These are phyloP conservation scores for Lasioglossum malachurum DNA, from an alignment of 2,888 invertebrate species.

Conservation along the genomic window DNA sequence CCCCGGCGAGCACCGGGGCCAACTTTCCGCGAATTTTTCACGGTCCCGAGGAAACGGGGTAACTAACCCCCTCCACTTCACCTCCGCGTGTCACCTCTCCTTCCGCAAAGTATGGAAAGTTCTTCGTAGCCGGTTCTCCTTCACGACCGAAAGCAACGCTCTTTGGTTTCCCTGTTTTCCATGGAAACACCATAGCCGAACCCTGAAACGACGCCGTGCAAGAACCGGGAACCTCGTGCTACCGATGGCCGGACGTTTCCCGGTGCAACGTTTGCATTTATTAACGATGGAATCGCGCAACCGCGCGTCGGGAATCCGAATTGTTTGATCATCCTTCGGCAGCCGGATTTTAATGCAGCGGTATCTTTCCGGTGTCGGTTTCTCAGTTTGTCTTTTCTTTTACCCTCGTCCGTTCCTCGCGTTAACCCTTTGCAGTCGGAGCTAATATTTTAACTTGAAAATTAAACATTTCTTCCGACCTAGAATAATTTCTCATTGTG, in stretches of 20 bases:
- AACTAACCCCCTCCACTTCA: neutral
- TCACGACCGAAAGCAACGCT: neutral
- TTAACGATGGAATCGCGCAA: conserved; percentile 33
- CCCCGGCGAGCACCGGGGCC: conserved; percentile 21
- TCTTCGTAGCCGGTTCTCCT: neutral
- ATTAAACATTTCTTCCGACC: no score
- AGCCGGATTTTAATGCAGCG: neutral
- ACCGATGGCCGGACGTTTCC: neutral
- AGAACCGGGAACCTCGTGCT: neutral
- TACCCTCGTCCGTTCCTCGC: neutral
- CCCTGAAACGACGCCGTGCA: neutral
- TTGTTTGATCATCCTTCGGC: neutral
- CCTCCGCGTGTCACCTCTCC: neutral
- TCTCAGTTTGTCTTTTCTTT: neutral
- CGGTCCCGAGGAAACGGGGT: conserved; percentile 11
- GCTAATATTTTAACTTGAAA: no score
- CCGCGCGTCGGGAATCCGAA: conserved; percentile 23
- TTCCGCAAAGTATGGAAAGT: conserved; percentile 19
- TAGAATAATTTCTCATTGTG: no score
- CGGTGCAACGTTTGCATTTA: conserved; percentile 37
- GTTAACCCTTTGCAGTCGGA: no score
- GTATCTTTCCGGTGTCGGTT: neutral
- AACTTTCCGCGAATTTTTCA: conserved; percentile 57
- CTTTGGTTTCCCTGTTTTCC: neutral
- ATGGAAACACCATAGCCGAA: neutral